These are phyloP conservation scores for Pitangus sulphuratus DNA, from an alignment of 2,797 vertebrate species.

Conservation along the genomic window DNA sequence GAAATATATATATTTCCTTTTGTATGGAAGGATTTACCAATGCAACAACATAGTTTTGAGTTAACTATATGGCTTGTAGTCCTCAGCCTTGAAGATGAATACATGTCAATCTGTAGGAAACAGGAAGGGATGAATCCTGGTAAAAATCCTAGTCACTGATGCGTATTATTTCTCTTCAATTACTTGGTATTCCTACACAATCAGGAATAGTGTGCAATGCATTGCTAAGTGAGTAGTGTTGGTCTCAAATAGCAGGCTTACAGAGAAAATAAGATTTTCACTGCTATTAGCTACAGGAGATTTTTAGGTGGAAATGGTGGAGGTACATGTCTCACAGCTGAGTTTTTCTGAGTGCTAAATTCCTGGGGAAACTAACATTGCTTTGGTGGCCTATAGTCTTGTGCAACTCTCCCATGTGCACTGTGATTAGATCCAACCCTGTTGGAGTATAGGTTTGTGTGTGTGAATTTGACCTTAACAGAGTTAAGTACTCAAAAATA, in stretches of 20 bases:
- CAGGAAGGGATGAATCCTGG: constrained; percentile 22
- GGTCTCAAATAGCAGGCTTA: neutral
- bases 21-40: neutral
- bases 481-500: neutral
- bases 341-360: neutral
- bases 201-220: neutral
- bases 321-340: neutral
- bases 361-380: neutral
- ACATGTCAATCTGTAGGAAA: neutral
- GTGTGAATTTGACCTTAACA: neutral
- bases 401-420: neutral
- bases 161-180: constrained; percentile 21
- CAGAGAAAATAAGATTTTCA: neutral
- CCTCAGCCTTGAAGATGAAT: neutral
- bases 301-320: neutral
- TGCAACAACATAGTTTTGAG: neutral
- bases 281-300: neutral
- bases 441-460: neutral
- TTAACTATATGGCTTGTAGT: neutral
- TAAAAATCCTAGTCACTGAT: constrained; percentile 22
- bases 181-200: constrained; percentile 8
- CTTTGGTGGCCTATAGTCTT: neutral
- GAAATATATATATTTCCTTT: neutral
- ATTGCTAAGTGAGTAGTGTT: constrained; percentile 9
- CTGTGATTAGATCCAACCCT: neutral